These are phyloP conservation scores for Oreohelix idahoensis DNA, from an alignment of 1,140 invertebrate genomes.

Conservation along the genomic window DNA sequence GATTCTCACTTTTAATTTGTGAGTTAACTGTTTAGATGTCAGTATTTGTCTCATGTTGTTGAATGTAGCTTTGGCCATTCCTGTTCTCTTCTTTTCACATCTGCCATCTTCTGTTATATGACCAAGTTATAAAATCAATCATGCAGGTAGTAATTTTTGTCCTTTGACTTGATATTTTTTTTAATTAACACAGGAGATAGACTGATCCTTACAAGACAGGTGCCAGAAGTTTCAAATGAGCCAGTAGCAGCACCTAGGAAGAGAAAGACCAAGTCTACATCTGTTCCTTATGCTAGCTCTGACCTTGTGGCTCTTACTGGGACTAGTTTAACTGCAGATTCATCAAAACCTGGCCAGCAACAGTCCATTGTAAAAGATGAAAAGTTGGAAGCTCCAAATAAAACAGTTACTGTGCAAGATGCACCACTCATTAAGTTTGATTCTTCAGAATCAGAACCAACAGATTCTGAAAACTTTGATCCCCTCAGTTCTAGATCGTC, in stretches of 20 bases:
- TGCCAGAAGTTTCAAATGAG: neutral
- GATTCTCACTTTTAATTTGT: too few species aligned
- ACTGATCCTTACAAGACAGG: neutral
- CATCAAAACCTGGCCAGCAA: neutral
- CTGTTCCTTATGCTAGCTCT: neutral
- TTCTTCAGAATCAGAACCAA: slow-evolving; percentile 18
- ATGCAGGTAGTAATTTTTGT: too few species aligned
- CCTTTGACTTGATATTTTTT: neutral
- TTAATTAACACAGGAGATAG: neutral
- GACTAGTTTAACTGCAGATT: neutral
- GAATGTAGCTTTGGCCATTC: too few species aligned
- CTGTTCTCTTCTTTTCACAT: too few species aligned
- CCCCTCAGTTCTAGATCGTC: neutral
- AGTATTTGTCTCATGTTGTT: too few species aligned
- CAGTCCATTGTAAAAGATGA: neutral
- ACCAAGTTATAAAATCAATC: too few species aligned
- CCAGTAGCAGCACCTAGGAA: neutral
- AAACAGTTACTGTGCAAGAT: neutral
- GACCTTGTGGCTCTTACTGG: neutral
- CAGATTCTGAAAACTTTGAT: slow-evolving; percentile 32
- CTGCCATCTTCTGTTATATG: too few species aligned
- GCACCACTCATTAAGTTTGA: slow-evolving; percentile 34
- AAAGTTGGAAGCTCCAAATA: neutral
- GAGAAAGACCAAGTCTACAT: neutral
- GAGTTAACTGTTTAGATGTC: too few species aligned